Percentiles rank a stretch among this genome's conserved stretches.
These are phyloP conservation scores for Mandrillus leucophaeus DNA, from an alignment of 2,113 vertebrate species.

Conservation along the genomic window DNA sequence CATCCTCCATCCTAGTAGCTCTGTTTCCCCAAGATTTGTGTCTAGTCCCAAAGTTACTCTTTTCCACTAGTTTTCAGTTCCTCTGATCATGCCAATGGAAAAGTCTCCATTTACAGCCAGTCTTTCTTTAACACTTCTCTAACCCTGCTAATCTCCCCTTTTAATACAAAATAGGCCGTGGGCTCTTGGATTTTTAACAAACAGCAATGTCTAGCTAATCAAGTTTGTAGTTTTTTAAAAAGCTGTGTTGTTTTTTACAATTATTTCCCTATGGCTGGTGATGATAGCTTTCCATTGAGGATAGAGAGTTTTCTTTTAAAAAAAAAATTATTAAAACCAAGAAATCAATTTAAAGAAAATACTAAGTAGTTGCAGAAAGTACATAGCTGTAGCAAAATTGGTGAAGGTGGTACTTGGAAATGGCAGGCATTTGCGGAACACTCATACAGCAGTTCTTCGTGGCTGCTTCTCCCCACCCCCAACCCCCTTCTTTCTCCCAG, in stretches of 20 bases:
- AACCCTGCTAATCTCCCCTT: neutral
- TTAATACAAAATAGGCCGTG: neutral
- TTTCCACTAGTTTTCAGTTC: neutral
- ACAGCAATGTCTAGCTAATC: neutral
- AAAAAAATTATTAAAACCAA: neutral
- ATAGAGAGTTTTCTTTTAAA: neutral
- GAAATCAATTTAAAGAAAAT: neutral
- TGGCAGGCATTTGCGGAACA: rapidly evolving
- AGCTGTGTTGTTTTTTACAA: neutral
- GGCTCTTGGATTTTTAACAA: neutral
- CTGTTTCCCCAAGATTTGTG: neutral
- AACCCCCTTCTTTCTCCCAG: neutral
- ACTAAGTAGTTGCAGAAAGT: neutral
- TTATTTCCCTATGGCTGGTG: neutral
- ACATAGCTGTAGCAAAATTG: neutral
- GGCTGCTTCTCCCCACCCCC: neutral
- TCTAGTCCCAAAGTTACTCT: rapidly evolving
- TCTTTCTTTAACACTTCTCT: neutral
- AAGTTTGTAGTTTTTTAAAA: neutral
- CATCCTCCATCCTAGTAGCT: neutral
- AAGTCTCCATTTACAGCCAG: neutral
- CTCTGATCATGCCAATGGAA: neutral
- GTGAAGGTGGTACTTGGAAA: neutral
- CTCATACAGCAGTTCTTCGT: rapidly evolving
- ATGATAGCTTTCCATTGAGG: neutral